Evolutionary conservation across 2,888 invertebrate species (phyloP).

Genomic region (Diarsia brunnea): DNA sequence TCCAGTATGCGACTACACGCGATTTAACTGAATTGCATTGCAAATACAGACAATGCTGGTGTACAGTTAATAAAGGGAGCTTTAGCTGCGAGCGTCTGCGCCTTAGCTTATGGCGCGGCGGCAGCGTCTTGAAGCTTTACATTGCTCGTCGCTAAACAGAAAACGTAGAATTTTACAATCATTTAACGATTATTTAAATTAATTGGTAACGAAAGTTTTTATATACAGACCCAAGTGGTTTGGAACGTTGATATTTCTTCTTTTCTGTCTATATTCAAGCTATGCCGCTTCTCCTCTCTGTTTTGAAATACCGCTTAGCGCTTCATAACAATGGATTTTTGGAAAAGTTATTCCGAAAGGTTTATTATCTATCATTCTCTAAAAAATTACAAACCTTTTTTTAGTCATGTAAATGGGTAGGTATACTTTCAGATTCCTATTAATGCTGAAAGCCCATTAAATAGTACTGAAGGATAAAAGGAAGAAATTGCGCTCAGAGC

Average conservation of each 20-base stretch:
- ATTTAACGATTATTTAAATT: neutral
- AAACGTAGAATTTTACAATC: neutral
- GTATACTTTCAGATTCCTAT: neutral
- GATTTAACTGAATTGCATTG: slow-evolving; percentile 68
- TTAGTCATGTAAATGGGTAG: neutral
- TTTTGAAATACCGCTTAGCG: neutral
- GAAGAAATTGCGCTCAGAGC: neutral
- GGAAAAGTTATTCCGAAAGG: neutral
- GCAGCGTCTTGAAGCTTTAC: slow-evolving; percentile 4
- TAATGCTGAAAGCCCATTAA: neutral
- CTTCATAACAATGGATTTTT: neutral
- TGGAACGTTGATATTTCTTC: no score
- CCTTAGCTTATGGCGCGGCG: slow-evolving; percentile 12
- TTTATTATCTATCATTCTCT: neutral
- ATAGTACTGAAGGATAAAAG: neutral
- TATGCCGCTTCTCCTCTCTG: neutral
- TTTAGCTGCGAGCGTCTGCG: slow-evolving; percentile 25
- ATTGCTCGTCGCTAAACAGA: neutral
- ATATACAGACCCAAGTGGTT: neutral
- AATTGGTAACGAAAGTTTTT: neutral
- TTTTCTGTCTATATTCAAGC: neutral
- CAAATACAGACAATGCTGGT: slow-evolving; percentile 60
- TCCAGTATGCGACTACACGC: slow-evolving; percentile 66
- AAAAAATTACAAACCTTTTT: neutral
- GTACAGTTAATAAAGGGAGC: slow-evolving; percentile 60